Percentiles rank a stretch among this genome's conserved stretches.
Evolutionary conservation across 2,888 invertebrate genomes (phyloP).

Genomic region (Hydrotaea cyrtoneurina): DNA sequence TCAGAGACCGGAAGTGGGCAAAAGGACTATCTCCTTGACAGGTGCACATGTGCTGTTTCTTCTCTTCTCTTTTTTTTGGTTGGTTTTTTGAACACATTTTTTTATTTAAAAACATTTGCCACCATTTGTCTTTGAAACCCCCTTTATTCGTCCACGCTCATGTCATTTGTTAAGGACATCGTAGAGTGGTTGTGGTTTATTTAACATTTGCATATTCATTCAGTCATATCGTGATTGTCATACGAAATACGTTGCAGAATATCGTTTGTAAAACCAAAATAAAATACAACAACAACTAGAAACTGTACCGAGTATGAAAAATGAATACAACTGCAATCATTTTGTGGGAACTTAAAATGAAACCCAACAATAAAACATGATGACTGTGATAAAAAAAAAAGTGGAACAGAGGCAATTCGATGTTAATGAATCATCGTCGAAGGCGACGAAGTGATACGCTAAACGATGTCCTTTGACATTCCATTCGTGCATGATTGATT

Average conservation of each 20-base stretch:
- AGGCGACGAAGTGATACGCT: too few relatives aligned
- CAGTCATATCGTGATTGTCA: background rate
- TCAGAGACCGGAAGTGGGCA: too few relatives aligned
- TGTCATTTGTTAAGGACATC: background rate
- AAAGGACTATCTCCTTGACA: too few relatives aligned
- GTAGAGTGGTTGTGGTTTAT: background rate
- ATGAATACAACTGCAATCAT: background rate
- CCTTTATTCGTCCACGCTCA: background rate
- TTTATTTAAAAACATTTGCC: too few relatives aligned
- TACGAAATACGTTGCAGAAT: background rate
- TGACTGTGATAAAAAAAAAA: background rate
- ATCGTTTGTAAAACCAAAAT: too few relatives aligned
- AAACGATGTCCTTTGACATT: background rate
- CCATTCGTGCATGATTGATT: too few relatives aligned
- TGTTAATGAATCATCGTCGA: too few relatives aligned
- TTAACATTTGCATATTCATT: constrained; percentile 24
- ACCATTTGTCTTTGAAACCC: too few relatives aligned
- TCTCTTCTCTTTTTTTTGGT: too few relatives aligned
- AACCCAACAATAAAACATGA: background rate
- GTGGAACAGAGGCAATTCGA: too few relatives aligned
- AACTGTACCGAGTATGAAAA: background rate
- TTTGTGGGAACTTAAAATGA: background rate
- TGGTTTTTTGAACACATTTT: too few relatives aligned
- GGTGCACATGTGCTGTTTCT: too few relatives aligned
- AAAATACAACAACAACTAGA: background rate